Evolutionary conservation across 2,888 invertebrate species (phyloP).

Genomic region (Helobdella robusta): DNA sequence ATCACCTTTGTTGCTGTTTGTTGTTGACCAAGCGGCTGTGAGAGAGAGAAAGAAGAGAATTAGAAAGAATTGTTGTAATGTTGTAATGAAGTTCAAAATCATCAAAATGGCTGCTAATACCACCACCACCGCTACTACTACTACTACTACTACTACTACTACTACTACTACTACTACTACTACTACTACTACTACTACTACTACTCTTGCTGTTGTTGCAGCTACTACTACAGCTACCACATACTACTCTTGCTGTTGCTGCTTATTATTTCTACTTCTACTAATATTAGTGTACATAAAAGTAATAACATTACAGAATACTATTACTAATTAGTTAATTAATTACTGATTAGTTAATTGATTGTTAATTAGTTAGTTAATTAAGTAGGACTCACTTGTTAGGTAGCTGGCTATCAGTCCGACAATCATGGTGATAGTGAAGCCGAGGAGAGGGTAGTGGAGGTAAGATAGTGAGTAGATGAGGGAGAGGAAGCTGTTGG

Average conservation of each 20-base stretch:
- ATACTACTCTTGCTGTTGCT: no score
- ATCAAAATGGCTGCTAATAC: constrained; percentile 5
- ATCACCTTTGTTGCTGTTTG: no score
- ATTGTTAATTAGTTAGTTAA: background rate
- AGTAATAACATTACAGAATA: no score
- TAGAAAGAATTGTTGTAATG: background rate
- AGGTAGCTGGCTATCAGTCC: constrained; percentile 19
- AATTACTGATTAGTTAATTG: no score
- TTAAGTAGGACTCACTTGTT: constrained; percentile 10
- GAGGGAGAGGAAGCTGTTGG: background rate
- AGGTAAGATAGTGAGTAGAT: constrained; percentile 22
- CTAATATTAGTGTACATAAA: no score
- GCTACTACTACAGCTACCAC: background rate
- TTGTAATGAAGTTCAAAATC: background rate
- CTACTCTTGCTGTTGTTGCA: no score
- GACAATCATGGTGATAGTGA: constrained; percentile 16
- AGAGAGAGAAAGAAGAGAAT: no score
- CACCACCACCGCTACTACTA: constrained; percentile 17
- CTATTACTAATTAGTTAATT: no score
- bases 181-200: constrained; percentile 1
- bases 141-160: constrained; percentile 22
- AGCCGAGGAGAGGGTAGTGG: constrained; percentile 18
- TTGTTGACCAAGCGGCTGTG: no score
- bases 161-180: constrained; percentile 12
- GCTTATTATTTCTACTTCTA: no score